Conservation (phyloP, 2,888 invertebrate species). For the Nezara viridula region DNA sequence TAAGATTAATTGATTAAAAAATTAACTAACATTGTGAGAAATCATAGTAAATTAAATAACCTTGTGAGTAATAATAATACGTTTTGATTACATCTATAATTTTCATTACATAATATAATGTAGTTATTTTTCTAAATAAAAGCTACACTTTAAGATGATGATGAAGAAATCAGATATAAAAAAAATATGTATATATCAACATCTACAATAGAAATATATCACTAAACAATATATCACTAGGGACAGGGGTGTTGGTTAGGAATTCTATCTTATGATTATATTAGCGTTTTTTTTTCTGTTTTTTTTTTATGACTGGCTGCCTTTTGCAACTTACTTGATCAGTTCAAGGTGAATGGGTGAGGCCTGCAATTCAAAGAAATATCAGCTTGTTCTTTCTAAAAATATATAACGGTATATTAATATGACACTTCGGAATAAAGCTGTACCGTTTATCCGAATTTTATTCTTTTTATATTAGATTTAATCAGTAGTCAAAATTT, state of each 20-base stretch:
- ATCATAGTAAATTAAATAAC: too few species aligned
- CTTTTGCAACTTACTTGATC: slow-evolving; percentile 7
- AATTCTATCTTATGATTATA: not conserved
- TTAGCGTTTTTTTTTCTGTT: not conserved
- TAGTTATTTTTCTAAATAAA: too few species aligned
- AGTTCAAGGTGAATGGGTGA: slow-evolving; percentile 36
- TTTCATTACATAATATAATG: too few species aligned
- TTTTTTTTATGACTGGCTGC: not conserved
- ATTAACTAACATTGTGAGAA: too few species aligned
- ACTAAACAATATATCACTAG: not conserved
- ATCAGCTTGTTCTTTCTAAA: slow-evolving; percentile 16
- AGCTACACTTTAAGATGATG: too few species aligned
- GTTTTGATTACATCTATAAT: too few species aligned
- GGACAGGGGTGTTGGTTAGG: not conserved
- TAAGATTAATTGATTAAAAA: too few species aligned
- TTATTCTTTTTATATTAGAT: too few species aligned
- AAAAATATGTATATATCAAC: not conserved
- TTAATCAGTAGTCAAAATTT: too few species aligned
- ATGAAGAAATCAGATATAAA: too few species aligned
- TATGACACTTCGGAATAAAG: not conserved
- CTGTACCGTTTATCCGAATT: not conserved
- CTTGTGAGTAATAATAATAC: too few species aligned
- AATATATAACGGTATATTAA: not conserved
- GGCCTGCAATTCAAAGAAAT: not conserved
- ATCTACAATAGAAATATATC: not conserved